phyloP scores from a whole-genome alignment of 2,113 vertebrate genomes.

The Sylvia atricapilla region DNA sequence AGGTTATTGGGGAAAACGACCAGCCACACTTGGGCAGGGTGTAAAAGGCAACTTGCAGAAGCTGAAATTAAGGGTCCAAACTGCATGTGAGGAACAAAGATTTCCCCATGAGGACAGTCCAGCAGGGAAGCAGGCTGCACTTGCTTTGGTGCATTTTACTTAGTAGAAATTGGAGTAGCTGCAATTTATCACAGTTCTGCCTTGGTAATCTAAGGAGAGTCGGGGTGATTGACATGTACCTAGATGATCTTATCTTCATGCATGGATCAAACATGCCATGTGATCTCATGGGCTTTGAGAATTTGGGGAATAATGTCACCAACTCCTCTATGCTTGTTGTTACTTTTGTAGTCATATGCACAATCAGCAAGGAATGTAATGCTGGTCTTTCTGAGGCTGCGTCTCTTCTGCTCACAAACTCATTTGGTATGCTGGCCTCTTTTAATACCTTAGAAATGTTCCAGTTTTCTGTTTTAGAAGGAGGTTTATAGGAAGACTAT shows the following conservation, averaged over 20 bases:
- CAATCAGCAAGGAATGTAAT: neutral
- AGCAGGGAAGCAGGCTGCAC: neutral
- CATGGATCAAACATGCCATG: fast-evolving
- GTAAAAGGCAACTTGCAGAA: neutral
- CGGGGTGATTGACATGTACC: neutral
- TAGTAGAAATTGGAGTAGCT: neutral
- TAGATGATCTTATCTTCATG: neutral
- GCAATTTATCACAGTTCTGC: neutral
- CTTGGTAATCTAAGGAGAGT: neutral
- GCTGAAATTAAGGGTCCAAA: neutral
- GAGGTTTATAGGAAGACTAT: neutral
- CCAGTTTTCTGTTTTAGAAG: neutral
- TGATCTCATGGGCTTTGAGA: neutral
- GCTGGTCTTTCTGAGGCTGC: neutral
- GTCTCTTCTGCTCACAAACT: neutral
- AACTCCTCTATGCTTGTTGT: neutral
- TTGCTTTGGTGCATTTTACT: fast-evolving
- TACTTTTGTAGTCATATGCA: neutral
- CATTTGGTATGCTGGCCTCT: neutral
- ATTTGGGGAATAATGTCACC: neutral
- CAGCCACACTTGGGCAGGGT: fast-evolving
- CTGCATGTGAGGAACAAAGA: neutral
- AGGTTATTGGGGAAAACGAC: fast-evolving
- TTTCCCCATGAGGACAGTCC: neutral
- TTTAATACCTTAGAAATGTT: neutral